Evolutionary conservation across 1,140 invertebrate genomes (phyloP).

Genomic region (Solenopsis fugax): DNA sequence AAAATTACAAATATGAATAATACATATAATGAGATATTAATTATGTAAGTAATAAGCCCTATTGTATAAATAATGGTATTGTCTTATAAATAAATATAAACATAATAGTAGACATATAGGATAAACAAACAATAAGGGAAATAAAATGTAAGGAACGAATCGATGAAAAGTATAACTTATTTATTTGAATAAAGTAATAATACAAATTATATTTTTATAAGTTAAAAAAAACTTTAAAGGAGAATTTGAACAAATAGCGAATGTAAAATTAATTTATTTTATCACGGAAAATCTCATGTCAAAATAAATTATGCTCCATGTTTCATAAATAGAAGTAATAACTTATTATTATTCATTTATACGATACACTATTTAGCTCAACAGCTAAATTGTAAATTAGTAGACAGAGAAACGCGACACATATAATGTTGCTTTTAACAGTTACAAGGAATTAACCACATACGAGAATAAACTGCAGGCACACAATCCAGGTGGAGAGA

Average conservation of each 20-base stretch:
- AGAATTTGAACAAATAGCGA: neutral
- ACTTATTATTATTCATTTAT: constrained; percentile 9
- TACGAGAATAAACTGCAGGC: constrained; percentile 17
- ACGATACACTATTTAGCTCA: neutral
- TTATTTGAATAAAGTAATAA: neutral
- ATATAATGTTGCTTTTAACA: constrained; percentile 23
- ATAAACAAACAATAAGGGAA: neutral
- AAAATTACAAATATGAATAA: neutral
- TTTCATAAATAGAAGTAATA: neutral
- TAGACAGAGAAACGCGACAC: neutral
- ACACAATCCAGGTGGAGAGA: neutral
- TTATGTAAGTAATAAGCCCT: too few species aligned
- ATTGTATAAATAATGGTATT: neutral
- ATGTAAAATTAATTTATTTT: neutral
- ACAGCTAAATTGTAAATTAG: constrained; percentile 30
- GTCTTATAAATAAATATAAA: constrained; percentile 26
- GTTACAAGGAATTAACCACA: constrained; percentile 29
- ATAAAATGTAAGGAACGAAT: neutral
- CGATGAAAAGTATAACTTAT: neutral
- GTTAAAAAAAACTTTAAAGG: too few species aligned
- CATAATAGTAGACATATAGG: neutral
- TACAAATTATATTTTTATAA: neutral
- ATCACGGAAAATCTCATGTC: neutral
- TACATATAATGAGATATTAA: too few species aligned
- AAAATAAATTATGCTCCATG: neutral